phyloP scores from a whole-genome alignment of 2,113 vertebrate species.

The Conger conger region DNA sequence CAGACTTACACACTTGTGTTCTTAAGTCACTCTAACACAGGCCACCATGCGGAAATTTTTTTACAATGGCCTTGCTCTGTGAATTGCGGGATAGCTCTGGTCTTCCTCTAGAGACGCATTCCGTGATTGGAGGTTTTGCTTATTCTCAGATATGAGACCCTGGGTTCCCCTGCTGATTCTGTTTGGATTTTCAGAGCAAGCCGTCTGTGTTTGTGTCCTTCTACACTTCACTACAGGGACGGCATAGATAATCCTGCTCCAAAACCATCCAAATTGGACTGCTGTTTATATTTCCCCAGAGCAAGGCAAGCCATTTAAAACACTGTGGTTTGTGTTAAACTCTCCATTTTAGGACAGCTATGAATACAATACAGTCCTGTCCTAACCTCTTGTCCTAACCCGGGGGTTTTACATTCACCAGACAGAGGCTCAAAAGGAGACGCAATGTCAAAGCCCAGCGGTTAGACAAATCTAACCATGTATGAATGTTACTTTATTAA shows the following conservation, averaged over 20 bases:
- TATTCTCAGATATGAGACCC: not conserved
- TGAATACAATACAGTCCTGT: not conserved
- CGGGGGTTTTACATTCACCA: constrained; percentile 52
- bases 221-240: not conserved
- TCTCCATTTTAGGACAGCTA: not conserved
- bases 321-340: not conserved
- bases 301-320: not conserved
- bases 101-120: not conserved
- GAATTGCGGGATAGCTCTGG: not conserved
- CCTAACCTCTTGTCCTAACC: not conserved
- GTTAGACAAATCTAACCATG: constrained; percentile 66
- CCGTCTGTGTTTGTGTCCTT: not conserved
- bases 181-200: not conserved
- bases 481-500: constrained; percentile 68
- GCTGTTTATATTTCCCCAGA: not conserved
- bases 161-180: not conserved
- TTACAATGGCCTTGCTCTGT: not conserved
- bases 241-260: not conserved
- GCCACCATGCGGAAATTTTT: not conserved
- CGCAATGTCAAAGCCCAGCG: constrained; percentile 57
- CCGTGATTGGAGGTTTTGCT: not conserved
- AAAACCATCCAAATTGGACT: not conserved
- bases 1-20: not conserved
- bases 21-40: not conserved
- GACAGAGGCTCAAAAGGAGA: constrained; percentile 54